Evolutionary conservation across 1,140 invertebrate genomes (phyloP), one percentile per base, ranked within the genome.

Genomic region (Venturia canescens): DNA sequence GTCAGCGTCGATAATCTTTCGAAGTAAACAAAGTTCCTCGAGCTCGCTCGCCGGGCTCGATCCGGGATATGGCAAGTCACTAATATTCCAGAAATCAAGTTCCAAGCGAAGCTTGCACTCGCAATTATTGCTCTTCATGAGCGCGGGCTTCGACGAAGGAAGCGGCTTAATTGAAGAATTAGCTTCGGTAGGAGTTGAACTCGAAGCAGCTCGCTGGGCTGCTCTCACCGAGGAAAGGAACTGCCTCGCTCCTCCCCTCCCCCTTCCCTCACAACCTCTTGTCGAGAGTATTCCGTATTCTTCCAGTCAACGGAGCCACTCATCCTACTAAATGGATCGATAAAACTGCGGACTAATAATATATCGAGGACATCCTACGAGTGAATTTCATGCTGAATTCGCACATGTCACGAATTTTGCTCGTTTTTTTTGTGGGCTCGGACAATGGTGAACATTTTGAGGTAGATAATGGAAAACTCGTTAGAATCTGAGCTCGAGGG

Each of bases 141-240:
- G 63, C 6, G 57, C 31, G 53, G 63, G 80, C 60, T 84, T 86
- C 80, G 78, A 53, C 57, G 80, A 77, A 82, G 87, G 80, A 87
- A 87, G 84, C 85, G 72, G 83, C 81, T 87, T 87, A 83, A 89
- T 88, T 86, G 85, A 86, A 88, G 84, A 87, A 89, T 89, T 88
- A 87, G 83, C 84, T 87, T 87, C 84, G 78, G 74, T 60, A 83
- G 80, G 80, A 80, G 82, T 81, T 79, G 70, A 29, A 11, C 76
- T 63, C 50, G 27, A 34, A 23, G 79, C 29, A 80, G 53, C 16
- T 69, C 21, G 26, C 23, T 27, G 79, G 75, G 48, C 63, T 75
- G 48, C 63, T 75, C 9, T 71, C 34, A 34, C 27, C 67, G 70
- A 66, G 27, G 16, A 27, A 69, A 81, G 48, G 53, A 69, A 70